phyloP scores from a whole-genome alignment of 1,140 invertebrate species.

The Drosophila fuyamai region DNA sequence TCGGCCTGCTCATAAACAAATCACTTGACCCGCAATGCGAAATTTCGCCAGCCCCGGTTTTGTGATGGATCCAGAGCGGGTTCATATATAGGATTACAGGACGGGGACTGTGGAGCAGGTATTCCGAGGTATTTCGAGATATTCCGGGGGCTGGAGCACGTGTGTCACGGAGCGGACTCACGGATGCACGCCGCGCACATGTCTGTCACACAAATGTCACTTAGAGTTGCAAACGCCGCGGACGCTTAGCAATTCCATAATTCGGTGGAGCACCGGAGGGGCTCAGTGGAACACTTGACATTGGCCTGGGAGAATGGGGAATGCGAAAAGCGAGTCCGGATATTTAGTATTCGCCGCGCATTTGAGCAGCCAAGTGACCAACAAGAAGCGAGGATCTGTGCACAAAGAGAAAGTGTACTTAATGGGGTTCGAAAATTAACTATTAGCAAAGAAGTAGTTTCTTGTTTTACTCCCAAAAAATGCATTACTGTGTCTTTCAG shows the following conservation, averaged over 20 bases:
- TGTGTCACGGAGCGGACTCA: slow-evolving; percentile 58
- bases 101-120: slow-evolving; percentile 9
- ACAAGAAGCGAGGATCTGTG: slow-evolving; percentile 10
- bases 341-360: slow-evolving; percentile 43
- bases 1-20: slow-evolving; percentile 61
- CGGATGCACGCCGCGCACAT: slow-evolving; percentile 74
- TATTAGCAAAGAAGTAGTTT: too few relatives aligned
- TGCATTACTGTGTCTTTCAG: too few relatives aligned
- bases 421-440: background rate
- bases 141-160: slow-evolving; percentile 19
- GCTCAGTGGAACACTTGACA: slow-evolving; percentile 21
- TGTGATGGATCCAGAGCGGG: slow-evolving; percentile 19
- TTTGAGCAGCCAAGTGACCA: slow-evolving; percentile 30
- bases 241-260: slow-evolving; percentile 77
- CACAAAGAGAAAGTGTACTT: slow-evolving; percentile 10
- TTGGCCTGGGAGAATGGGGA: slow-evolving; percentile 15
- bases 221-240: slow-evolving; percentile 69
- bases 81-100: slow-evolving; percentile 1
- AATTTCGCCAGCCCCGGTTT: slow-evolving; percentile 36
- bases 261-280: slow-evolving; percentile 49
- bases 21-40: slow-evolving; percentile 58
- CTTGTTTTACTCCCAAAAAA: too few relatives aligned
- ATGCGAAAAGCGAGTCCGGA: slow-evolving; percentile 26
- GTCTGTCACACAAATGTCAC: slow-evolving; percentile 82
- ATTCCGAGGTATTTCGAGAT: slow-evolving; percentile 3